Evolutionary conservation across 2,888 invertebrate genomes (phyloP), one percentile per base, ranked within the genome.

Genomic region (Leucozona laternaria): DNA sequence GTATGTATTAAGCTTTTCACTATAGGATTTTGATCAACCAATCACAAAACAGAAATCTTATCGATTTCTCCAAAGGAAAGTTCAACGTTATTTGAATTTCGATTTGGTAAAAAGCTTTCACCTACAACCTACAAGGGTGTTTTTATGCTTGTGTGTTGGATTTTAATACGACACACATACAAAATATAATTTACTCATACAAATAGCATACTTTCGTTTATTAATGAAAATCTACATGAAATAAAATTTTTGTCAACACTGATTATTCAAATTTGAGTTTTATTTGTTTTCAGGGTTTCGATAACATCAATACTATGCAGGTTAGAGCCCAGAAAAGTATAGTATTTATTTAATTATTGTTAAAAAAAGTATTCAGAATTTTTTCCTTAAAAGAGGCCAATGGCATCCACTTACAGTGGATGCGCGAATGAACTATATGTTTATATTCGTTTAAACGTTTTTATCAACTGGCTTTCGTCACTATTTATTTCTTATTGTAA

Each of bases 1-100:
- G 75, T 73, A 58, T 55, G 55, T 64, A 58, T 71, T 66, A 71
- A 79, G 82, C 82, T 86, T 70, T 45, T 22, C 53, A 31, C 28
- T 64, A 8, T 20, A n/a, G 50, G 43, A 37, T 37, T 82, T 75
- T 58, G 22, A 73, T 64, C 70, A 17, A 70, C 86, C 86, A 82
- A 86, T 86, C 82, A 82, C 20, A 71, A 64, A 20, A 43, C 25
- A 82, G 82, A 60, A 64, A 58, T 53, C 25, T 45, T 82, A 86
- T 86, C 71, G 82, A 86, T 86, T 86, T 86, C 82, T 77, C 28
- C 10, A 53, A 86, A 58, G 28, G 78, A 82, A 82, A 86, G 78
- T 82, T 86, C 75, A 80, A 76, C 76, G 76, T 66, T 80, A 68
- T 62, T 58, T 58, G 48, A 25, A 2, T 28, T 28, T 28, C n/a